Evolutionary conservation across 2,888 invertebrate genomes (phyloP), one percentile per base, ranked within the genome.

Genomic region (Drosophila prolongata): DNA sequence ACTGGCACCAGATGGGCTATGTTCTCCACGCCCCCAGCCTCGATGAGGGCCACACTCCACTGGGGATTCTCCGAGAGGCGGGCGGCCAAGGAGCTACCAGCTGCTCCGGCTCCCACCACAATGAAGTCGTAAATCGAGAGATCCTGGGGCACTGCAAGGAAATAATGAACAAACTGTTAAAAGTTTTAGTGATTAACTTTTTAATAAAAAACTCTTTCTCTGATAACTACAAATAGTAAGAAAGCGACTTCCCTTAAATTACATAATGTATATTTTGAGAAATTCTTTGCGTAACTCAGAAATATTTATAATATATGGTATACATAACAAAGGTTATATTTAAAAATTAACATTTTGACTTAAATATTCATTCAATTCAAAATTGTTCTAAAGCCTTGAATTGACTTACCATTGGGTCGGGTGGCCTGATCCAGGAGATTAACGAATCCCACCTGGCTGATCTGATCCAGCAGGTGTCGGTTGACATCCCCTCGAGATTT

Each of bases 81-180:
- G 66, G 92, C 92, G 0, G 93, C 93, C 34, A 93, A 64, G 0
- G 92, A 91, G 76, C 92, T 91, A 24, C 97, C 97, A 89, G 97
- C 97, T 9, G 97, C 97, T 35, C 97, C 97, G 1, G 95, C 95
- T 8, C 97, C 97, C 9, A 97, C 94, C 42, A 97, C 93, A 74
- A 97, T 96, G 87, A 97, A 97, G 91, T 97, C 96, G 87, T 96
- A 97, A 37, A 94, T 94, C 0, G 94, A 93, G 70, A n/a, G 30
- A n/a, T 81, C 47, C n/a, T 44, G 50, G n/a, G 82, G 82, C 13
- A 72, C 82, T 82, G 57, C n/a, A 60, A 54, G 16, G 16, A 1
- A 8, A 2, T 13, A 1, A 1, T 24, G n/a, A 8, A 35, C 3
- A 11, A 11, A 35, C 11, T 10, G 11, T 35, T 1, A 11, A 35